Conservation (phyloP, 1,140 invertebrate genomes). For the Aphelenchoides fujianensis region DNA sequence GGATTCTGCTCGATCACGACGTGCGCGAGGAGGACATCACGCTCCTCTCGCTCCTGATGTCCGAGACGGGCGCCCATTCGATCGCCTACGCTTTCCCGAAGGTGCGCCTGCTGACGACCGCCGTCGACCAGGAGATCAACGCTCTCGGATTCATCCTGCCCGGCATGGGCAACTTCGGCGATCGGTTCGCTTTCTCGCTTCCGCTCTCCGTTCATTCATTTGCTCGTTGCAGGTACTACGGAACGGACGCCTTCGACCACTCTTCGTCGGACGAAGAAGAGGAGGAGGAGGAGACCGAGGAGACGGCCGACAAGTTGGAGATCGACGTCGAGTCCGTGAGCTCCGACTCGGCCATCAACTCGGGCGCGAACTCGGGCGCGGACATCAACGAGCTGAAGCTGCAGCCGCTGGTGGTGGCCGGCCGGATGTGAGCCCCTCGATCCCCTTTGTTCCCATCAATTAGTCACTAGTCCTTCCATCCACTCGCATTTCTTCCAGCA, state of each 20-base stretch:
- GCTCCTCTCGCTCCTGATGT: constrained; percentile 89
- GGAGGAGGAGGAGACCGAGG: constrained; percentile 31
- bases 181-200: constrained; percentile 76
- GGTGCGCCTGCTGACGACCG: constrained; percentile 88
- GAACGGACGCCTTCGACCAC: constrained; percentile 72
- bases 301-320: constrained; percentile 11
- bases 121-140: constrained; percentile 82
- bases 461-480: no score
- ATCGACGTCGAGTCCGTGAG: neutral
- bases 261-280: constrained; percentile 48
- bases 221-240: constrained; percentile 70
- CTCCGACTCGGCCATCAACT: neutral
- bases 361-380: neutral
- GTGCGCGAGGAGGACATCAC: constrained; percentile 90
- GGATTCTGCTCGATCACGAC: constrained; percentile 92
- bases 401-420: neutral
- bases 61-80: constrained; percentile 90
- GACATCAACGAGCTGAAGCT: neutral
- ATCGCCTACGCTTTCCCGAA: constrained; percentile 97
- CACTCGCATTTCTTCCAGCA: no score
- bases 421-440: no score
- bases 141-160: constrained; percentile 96
- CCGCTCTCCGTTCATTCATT: no score
- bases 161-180: constrained; percentile 95
- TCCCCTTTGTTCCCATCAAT: no score